phyloP scores from a whole-genome alignment of 1,140 invertebrate species.

The Apis laboriosa region DNA sequence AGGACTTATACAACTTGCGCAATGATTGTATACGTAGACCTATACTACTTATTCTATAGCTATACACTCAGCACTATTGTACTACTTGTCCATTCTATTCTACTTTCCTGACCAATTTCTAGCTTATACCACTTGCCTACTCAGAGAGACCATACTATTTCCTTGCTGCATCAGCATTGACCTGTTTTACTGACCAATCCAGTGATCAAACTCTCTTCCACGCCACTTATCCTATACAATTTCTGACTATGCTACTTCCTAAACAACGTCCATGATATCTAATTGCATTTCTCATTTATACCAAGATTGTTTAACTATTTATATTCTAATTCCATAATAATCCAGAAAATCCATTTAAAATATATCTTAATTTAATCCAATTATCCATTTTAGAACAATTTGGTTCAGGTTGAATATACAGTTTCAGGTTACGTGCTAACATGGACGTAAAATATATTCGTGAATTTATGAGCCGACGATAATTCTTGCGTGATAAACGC shows the following conservation, averaged over 20 bases:
- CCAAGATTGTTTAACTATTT: neutral
- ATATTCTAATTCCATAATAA: neutral
- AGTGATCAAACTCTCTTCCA: neutral
- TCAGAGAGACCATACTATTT: neutral
- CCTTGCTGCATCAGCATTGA: neutral
- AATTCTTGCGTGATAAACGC: neutral
- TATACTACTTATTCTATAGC: neutral
- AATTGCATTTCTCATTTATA: neutral
- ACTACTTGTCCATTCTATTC: too few relatives aligned
- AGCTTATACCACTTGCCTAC: neutral
- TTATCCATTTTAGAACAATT: neutral
- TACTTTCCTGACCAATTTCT: neutral
- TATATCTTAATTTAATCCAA: neutral
- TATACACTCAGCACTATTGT: too few relatives aligned
- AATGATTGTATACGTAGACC: neutral
- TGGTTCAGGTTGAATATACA: too few relatives aligned
- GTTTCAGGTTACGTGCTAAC: neutral
- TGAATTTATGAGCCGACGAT: constrained; percentile 11
- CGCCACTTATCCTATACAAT: neutral
- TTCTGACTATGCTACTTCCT: neutral
- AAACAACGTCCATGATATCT: neutral
- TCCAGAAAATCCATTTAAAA: neutral
- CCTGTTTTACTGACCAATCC: neutral
- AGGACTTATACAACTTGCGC: too few relatives aligned
- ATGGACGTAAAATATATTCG: neutral